These are phyloP conservation scores for Sisyra terminalis DNA, from an alignment of 2,888 invertebrate species.

Conservation along the genomic window DNA sequence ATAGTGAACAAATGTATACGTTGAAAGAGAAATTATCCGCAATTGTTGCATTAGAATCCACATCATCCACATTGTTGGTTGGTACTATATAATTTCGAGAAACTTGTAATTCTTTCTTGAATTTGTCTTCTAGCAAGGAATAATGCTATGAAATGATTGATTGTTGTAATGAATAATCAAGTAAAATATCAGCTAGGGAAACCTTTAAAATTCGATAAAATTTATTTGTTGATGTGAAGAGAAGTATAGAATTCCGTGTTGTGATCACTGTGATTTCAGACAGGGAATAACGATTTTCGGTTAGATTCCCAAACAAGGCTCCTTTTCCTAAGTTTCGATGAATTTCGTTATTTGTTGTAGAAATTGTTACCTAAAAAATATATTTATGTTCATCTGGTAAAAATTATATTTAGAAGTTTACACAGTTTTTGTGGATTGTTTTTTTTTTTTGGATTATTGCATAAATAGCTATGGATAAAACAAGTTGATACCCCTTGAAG, in stretches of 20 bases:
- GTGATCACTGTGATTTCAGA: constrained; percentile 31
- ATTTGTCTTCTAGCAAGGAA: constrained; percentile 29
- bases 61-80: constrained; percentile 20
- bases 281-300: constrained; percentile 26
- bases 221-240: constrained; percentile 29
- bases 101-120: constrained; percentile 26
- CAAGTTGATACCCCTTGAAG: too few relatives aligned
- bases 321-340: constrained; percentile 35
- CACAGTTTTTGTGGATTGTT: too few relatives aligned
- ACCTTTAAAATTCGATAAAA: constrained; percentile 31
- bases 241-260: constrained; percentile 31
- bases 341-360: constrained; percentile 33
- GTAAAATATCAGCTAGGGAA: constrained; percentile 5
- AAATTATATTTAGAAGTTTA: too few relatives aligned
- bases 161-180: neutral
- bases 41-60: constrained; percentile 7
- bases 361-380: constrained; percentile 33
- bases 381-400: too few relatives aligned
- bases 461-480: too few relatives aligned
- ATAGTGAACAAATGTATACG: too few relatives aligned
- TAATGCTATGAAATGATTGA: constrained; percentile 34
- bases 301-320: constrained; percentile 35
- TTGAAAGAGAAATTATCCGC: neutral
- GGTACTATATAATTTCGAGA: constrained; percentile 32
- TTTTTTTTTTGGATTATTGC: too few relatives aligned